Percentiles rank a stretch among this genome's conserved stretches.
Evolutionary conservation across 2,113 vertebrate genomes (phyloP).

Genomic region (Perognathus longimembris): DNA sequence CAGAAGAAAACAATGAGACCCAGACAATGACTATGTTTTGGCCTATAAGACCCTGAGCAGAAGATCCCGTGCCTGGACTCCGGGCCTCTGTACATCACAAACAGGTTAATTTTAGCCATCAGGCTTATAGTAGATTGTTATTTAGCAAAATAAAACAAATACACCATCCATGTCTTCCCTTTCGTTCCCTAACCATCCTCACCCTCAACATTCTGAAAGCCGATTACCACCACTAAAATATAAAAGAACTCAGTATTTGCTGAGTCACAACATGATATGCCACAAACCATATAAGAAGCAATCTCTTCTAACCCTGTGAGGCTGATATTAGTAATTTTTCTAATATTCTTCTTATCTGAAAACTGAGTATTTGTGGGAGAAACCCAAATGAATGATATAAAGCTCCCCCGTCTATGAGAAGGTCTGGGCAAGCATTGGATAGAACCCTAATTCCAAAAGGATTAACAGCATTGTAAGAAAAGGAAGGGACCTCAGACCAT

Average conservation of each 20-base stretch:
- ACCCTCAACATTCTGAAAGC: not conserved
- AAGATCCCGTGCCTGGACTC: too few species aligned
- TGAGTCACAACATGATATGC: not conserved
- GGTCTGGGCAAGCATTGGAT: not conserved
- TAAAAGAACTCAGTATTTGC: not conserved
- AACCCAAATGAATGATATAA: too few species aligned
- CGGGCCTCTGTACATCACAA: not conserved
- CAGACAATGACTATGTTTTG: too few species aligned
- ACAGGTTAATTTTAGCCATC: not conserved
- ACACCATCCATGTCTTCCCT: not conserved
- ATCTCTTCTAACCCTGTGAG: not conserved
- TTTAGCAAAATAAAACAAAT: not conserved
- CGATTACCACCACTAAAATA: not conserved
- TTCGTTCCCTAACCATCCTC: not conserved
- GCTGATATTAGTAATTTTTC: not conserved
- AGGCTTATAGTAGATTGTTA: not conserved
- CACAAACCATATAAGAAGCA: not conserved
- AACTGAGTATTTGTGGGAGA: not conserved
- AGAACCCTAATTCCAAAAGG: not conserved
- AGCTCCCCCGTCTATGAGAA: not conserved
- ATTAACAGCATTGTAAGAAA: not conserved
- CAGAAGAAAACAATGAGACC: too few species aligned
- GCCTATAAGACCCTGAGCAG: too few species aligned
- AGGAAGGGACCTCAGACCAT: not conserved
- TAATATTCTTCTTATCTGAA: conserved; percentile 28